These are phyloP conservation scores for Entomyzon cyanotis DNA, from an alignment of 2,113 vertebrate species.

Conservation along the genomic window DNA sequence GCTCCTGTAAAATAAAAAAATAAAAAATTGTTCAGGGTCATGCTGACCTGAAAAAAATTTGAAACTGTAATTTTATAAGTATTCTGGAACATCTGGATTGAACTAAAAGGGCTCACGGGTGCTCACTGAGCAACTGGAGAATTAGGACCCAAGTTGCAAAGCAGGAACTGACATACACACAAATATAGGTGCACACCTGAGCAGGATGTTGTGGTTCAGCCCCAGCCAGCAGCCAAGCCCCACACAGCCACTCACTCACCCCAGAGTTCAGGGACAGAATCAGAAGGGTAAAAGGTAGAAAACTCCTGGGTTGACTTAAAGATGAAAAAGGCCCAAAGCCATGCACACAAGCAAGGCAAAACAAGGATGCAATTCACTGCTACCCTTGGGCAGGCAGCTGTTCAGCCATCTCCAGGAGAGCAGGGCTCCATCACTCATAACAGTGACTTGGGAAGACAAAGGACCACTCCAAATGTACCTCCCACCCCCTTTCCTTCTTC, in stretches of 20 bases:
- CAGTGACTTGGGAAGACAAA: not conserved
- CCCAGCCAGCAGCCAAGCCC: not conserved
- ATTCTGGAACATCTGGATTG: not conserved
- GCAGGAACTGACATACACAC: not conserved
- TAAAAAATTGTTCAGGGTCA: not conserved
- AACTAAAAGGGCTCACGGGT: not conserved
- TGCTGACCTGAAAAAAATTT: not conserved
- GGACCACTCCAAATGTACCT: fast-evolving
- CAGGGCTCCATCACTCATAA: not conserved
- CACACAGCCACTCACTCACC: not conserved
- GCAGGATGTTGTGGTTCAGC: not conserved
- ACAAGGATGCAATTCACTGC: not conserved
- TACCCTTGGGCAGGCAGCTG: not conserved
- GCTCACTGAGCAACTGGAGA: no score
- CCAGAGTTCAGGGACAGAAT: fast-evolving
- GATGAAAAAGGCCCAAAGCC: not conserved
- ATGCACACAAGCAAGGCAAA: not conserved
- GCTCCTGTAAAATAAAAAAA: not conserved
- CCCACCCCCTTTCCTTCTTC: not conserved
- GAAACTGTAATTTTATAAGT: not conserved
- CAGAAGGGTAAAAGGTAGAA: not conserved
- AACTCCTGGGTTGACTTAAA: not conserved
- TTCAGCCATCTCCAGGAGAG: not conserved
- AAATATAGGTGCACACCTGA: not conserved
- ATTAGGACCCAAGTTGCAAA: not conserved